Evolutionary conservation across 1,140 invertebrate genomes (phyloP), one percentile per base, ranked within the genome.

Genomic region (Octopus sinensis): DNA sequence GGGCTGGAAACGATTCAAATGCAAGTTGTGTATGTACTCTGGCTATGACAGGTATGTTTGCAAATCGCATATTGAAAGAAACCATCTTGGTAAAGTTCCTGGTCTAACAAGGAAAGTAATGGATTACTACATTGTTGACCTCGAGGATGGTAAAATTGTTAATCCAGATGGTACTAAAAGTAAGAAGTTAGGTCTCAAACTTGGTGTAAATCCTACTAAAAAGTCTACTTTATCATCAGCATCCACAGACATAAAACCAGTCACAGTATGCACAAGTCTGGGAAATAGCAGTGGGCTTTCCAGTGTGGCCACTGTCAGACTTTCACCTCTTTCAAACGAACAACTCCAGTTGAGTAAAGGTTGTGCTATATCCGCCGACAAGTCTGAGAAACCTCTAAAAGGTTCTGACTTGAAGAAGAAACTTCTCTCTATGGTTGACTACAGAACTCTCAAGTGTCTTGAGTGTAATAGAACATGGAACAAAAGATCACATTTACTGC

Each of bases 1-100:
- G 53, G 90, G 90, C 7, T 91, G 90, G 90, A 87, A 87, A 23
- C 84, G 91, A 7, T 91, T 87, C 81, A 89, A 90, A 79, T 91
- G 91, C 81, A 89, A 89, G 53, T 78, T 89, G 51, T 91, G 91
- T 83, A 81, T 84, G 9, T 91, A 88, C 82, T 87, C 86, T 54
- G 84, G 88, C 73, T 91, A 89, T 80, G 89, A 90, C 79, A 85
- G 87, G 81, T 91, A 90, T 3, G 87, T 91, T 53, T 89, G 87
- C 80, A 86, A 85, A 73, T 85, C 82, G 10, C 91, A 91, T 83
- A 80, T 90, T 4, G 79, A 85, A 23, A 81, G 87, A 52, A 79
- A 82, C 4, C 91, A 91, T 84, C 80, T 81, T 0, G 82, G 84
- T n/a, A 85, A 83, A n/a, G 17, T 77, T 7, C 75, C 51, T 53